phyloP scores from a whole-genome alignment of 1,140 invertebrate species.

The Aphelinus certus region DNA sequence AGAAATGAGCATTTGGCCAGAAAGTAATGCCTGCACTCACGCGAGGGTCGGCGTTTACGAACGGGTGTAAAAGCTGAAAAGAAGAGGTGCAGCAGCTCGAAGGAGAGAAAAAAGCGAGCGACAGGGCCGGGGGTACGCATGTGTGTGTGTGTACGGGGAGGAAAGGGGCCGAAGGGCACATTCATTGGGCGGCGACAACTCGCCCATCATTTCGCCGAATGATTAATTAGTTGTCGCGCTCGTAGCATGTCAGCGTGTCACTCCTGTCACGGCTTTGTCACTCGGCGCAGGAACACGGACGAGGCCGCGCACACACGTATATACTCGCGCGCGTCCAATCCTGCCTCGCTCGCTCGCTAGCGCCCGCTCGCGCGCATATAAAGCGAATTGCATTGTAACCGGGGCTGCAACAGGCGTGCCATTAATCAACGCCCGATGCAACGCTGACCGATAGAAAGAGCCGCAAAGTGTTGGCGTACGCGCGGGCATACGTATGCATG shows the following conservation, averaged over 20 bases:
- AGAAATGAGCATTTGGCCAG: constrained; percentile 35
- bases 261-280: constrained; percentile 66
- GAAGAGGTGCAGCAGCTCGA: neutral
- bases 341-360: neutral
- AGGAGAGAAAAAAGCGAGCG: neutral
- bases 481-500: neutral
- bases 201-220: constrained; percentile 56
- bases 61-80: constrained; percentile 17
- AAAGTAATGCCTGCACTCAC: neutral
- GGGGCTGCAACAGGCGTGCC: constrained; percentile 64
- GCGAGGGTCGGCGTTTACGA: neutral
- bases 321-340: neutral
- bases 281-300: constrained; percentile 59
- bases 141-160: constrained; percentile 46
- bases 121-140: constrained; percentile 35
- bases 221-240: constrained; percentile 66
- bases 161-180: constrained; percentile 44
- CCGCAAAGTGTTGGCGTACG: constrained; percentile 2
- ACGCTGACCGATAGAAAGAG: constrained; percentile 41
- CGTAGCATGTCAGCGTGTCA: constrained; percentile 65
- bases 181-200: constrained; percentile 53
- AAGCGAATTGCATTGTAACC: constrained; percentile 67
- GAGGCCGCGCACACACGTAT: constrained; percentile 28
- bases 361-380: constrained; percentile 18
- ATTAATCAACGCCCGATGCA: constrained; percentile 66